phyloP scores from a whole-genome alignment of 2,888 invertebrate species.

The Dynastes grantii region DNA sequence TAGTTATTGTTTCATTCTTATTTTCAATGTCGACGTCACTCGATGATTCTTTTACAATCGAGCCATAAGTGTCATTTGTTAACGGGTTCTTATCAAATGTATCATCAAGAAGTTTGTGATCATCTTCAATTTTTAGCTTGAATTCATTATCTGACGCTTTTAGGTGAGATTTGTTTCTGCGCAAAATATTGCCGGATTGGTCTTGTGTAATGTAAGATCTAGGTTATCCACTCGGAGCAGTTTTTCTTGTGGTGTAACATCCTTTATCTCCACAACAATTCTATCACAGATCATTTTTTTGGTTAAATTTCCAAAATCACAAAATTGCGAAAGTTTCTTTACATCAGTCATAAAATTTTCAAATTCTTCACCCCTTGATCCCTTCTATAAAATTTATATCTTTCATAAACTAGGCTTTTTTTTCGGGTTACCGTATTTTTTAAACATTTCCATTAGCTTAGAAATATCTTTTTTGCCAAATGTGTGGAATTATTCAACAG shows the following conservation, averaged over 20 bases:
- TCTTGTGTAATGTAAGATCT: neutral
- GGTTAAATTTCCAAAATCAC: conserved; percentile 55
- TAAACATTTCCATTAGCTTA: conserved; percentile 48
- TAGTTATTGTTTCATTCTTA: no score
- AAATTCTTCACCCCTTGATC: conserved; percentile 55
- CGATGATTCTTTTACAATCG: no score
- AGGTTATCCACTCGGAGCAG: conserved; percentile 62
- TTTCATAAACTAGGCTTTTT: conserved; percentile 60
- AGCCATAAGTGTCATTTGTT: no score
- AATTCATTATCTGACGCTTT: no score
- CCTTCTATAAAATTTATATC: conserved; percentile 56
- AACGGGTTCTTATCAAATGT: no score
- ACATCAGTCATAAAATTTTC: conserved; percentile 57
- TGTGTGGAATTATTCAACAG: conserved; percentile 50
- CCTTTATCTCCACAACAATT: conserved; percentile 3
- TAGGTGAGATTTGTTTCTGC: no score
- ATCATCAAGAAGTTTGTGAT: no score
- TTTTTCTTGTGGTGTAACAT: conserved; percentile 53
- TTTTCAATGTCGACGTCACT: no score
- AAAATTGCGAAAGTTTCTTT: conserved; percentile 55
- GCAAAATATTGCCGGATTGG: no score
- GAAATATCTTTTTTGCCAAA: conserved; percentile 49
- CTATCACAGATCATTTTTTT: conserved; percentile 50
- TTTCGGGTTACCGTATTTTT: conserved; percentile 60
- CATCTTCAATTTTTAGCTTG: no score